phyloP scores from a whole-genome alignment of 2,113 vertebrate genomes.

The Eubucco bourcierii region DNA sequence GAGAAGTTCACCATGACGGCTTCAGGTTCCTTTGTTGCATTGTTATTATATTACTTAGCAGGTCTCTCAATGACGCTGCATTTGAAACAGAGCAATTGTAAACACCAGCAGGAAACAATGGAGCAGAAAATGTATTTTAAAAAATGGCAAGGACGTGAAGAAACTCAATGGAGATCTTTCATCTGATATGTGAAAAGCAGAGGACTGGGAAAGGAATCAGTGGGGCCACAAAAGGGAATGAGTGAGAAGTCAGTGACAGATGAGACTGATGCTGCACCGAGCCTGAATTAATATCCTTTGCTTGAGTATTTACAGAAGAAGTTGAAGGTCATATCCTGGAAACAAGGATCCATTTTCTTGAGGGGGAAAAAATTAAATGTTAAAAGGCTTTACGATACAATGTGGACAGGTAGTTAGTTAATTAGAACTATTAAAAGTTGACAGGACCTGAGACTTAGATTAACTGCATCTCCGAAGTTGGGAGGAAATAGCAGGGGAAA shows the following conservation, averaged over 20 bases:
- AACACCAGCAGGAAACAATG: conserved; percentile 46
- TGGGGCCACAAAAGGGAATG: conserved; percentile 1
- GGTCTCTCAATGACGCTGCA: conserved; percentile 4
- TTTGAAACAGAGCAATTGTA: conserved; percentile 58
- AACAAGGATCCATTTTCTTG: conserved; percentile 67
- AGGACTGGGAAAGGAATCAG: background rate
- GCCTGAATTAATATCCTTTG: conserved; percentile 48
- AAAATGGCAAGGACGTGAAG: conserved; percentile 55
- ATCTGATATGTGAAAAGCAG: conserved; percentile 43
- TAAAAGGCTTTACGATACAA: conserved; percentile 72
- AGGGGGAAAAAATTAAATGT: conserved; percentile 61
- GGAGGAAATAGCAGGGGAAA: conserved; percentile 59
- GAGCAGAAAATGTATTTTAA: conserved; percentile 46
- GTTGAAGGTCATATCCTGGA: conserved; percentile 68
- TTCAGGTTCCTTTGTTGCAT: conserved; percentile 30
- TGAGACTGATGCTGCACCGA: conserved; percentile 28
- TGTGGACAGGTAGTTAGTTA: conserved; percentile 64
- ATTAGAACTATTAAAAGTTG: conserved; percentile 76
- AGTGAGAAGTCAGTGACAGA: conserved; percentile 63
- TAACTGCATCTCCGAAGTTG: conserved; percentile 53
- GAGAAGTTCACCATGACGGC: background rate
- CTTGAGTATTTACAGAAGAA: conserved; percentile 59
- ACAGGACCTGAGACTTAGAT: conserved; percentile 63
- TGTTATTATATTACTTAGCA: conserved; percentile 44
- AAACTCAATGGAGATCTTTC: conserved; percentile 53